phyloP scores from a whole-genome alignment of 1,140 invertebrate genomes.

The Zophobas morio region DNA sequence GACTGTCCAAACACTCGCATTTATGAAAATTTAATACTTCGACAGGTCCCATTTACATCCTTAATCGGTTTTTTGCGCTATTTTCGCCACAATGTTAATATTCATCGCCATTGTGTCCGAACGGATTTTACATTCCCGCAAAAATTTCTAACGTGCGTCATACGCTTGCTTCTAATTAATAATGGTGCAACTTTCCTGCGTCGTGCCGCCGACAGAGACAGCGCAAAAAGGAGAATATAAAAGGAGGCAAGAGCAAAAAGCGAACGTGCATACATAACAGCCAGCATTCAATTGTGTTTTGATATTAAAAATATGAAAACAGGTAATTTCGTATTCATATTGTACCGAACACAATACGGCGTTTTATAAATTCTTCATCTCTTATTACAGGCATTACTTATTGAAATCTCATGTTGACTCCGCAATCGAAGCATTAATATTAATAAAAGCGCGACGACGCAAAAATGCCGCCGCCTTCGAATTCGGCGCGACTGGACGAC shows the following conservation, averaged over 20 bases:
- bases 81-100: conserved; percentile 31
- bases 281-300: conserved; percentile 55
- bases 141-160: too few relatives aligned
- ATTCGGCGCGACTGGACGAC: conserved; percentile 16
- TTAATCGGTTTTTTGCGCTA: conserved; percentile 25
- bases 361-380: conserved; percentile 56
- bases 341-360: conserved; percentile 55
- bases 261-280: conserved; percentile 53
- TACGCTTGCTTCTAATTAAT: too few relatives aligned
- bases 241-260: conserved; percentile 39
- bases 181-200: too few relatives aligned
- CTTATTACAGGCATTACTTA: conserved; percentile 50
- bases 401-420: conserved; percentile 49
- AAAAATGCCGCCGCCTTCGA: neutral
- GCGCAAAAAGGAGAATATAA: conserved; percentile 48
- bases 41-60: conserved; percentile 18
- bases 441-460: conserved; percentile 21
- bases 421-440: conserved; percentile 48
- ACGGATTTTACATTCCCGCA: neutral
- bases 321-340: conserved; percentile 58
- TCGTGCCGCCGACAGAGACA: conserved; percentile 31
- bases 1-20: neutral
- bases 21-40: conserved; percentile 32
- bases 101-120: neutral
- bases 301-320: conserved; percentile 56